Conservation (phyloP, 2,797 vertebrate genomes). For the Pseudopleuronectes americanus region DNA sequence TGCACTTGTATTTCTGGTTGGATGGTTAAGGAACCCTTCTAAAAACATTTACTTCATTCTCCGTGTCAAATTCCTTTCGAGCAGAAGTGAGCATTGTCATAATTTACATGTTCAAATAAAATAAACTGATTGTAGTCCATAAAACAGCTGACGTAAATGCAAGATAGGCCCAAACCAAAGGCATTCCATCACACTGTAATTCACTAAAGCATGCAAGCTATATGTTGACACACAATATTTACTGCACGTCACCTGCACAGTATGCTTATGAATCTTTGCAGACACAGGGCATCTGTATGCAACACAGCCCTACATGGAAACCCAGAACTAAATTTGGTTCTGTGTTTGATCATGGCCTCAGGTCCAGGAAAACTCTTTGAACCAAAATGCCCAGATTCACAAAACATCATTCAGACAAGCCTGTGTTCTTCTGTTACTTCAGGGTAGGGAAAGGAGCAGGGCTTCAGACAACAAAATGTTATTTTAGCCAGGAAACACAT, state of each 20-base stretch:
- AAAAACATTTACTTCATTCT: conserved; percentile 29
- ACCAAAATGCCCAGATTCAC: conserved; percentile 41
- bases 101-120: conserved; percentile 23
- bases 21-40: conserved; percentile 26
- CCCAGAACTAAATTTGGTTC: conserved; percentile 51
- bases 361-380: conserved; percentile 59
- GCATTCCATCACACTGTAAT: conserved; percentile 38
- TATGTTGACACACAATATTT: conserved; percentile 33
- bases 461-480: conserved; percentile 46
- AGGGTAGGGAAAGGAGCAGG: conserved; percentile 37
- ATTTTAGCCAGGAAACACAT: conserved; percentile 41
- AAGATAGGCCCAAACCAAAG: conserved; percentile 40
- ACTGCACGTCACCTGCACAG: conserved; percentile 43
- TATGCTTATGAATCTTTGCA: conserved; percentile 6
- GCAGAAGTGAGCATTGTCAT: conserved; percentile 36
- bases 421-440: conserved; percentile 57
- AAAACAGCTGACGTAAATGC: conserved; percentile 55
- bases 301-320: conserved; percentile 38
- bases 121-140: conserved; percentile 36
- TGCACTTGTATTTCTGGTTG: conserved; percentile 25
- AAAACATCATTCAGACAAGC: conserved; percentile 51
- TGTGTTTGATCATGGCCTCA: conserved; percentile 52
- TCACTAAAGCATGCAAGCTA: conserved; percentile 26
- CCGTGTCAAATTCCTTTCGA: conserved; percentile 22
- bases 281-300: conserved; percentile 12